Evolutionary conservation across 2,113 vertebrate species (phyloP), one percentile per base, ranked within the genome.

Genomic region (Aythya baeri): DNA sequence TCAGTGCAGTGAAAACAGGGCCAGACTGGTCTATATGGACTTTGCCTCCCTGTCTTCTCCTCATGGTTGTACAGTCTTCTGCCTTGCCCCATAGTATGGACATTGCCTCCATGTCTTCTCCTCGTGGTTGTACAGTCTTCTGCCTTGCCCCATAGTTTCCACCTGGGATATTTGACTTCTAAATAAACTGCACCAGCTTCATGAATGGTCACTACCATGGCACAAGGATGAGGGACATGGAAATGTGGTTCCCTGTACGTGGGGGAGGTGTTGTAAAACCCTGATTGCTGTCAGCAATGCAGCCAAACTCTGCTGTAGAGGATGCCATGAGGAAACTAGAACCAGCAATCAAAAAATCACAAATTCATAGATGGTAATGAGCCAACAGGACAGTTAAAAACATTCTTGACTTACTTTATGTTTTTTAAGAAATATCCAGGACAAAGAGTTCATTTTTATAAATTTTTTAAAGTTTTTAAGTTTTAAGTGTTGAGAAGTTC

Each of bases 371-470:
- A 29, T 57, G 72, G 34, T 46, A 76, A 58, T 50, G 63, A 94
- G 49, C 41, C 57, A 76, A 9, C 3, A 59, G 2, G 66, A 91
- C 29, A 22, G 25, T 38, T 81, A 58, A 26, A 93, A 86, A 72
- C 41, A 34, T 79, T 94, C 88, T 38, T 95, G 83, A 86, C 52
- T 93, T 68, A 59, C 26, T 78, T 72, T 38, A 67, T 62, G 62
- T 26, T 50, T 67, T 70, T 71, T 27, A 10, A 6, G 41, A 4
- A 50, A 59, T 50, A 6, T 86, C 23, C 34, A 76, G 63, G 65
- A 85, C 52, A 92, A 89, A 27, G 17, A 58, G 43, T 63, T 74
- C 58, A 11, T 17, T 93, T 88, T 76, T 70, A 17, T 59, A 41
- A 13, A 41, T 41, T 41, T 41, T 41, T 41, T 41, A 41, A 41